Evolutionary conservation across 1,140 invertebrate species (phyloP).

Genomic region (Drosophila nannoptera): DNA sequence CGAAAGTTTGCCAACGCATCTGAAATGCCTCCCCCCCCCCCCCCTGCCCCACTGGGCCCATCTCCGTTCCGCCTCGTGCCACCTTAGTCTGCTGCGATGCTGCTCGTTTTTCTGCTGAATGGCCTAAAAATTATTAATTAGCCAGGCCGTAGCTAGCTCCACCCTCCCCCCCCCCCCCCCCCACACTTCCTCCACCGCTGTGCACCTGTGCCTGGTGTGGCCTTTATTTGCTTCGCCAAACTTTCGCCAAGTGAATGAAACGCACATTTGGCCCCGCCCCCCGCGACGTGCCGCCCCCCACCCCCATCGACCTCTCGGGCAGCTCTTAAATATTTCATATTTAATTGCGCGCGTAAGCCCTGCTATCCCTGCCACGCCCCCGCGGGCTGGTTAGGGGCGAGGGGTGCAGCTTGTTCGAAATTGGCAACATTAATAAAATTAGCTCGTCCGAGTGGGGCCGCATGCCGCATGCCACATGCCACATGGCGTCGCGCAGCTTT

Average conservation of each 20-base stretch:
- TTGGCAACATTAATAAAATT: constrained; percentile 77
- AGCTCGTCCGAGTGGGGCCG: constrained; percentile 35
- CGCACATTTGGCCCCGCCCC: not conserved
- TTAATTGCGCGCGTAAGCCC: constrained; percentile 74
- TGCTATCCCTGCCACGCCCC: constrained; percentile 32
- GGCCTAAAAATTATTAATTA: constrained; percentile 77
- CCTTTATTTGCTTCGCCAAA: constrained; percentile 27
- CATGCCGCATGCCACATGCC: constrained; percentile 21
- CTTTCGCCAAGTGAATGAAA: constrained; percentile 22
- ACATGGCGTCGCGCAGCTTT: constrained; percentile 18
- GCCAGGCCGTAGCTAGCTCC: constrained; percentile 15
- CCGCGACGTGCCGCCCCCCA: not conserved
- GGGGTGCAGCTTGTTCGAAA: constrained; percentile 54
- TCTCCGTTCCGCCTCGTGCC: too few relatives aligned
- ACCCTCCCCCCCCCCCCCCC: too few relatives aligned
- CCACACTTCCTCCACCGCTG: too few relatives aligned
- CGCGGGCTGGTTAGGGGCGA: not conserved
- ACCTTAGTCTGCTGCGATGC: not conserved
- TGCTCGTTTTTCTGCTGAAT: constrained; percentile 60
- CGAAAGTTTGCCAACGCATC: constrained; percentile 49
- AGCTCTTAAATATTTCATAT: constrained; percentile 74
- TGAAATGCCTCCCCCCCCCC: not conserved
- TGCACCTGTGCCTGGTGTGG: not conserved
- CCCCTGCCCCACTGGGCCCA: not conserved
- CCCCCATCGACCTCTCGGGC: not conserved